A percentile compares a stretch with the other conserved stretches of the same genome.
Conservation (phyloP, 2,797 vertebrate species). For the Pygocentrus nattereri region DNA sequence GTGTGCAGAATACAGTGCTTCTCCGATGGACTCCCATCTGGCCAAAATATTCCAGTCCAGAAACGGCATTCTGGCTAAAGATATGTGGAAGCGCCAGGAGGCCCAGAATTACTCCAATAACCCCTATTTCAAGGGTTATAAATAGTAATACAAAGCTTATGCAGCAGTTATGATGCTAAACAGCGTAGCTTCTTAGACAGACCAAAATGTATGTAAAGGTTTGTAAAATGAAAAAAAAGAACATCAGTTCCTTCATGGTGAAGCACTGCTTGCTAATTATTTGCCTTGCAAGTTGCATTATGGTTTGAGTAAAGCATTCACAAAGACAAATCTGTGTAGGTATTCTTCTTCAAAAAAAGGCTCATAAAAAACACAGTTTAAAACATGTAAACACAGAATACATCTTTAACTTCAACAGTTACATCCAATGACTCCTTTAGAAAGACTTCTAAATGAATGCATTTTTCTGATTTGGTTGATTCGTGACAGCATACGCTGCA, state of each 20-base stretch:
- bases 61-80: conserved; percentile 52
- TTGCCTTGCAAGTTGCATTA: background rate
- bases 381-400: no score
- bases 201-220: no score
- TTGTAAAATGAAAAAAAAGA: no score
- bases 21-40: conserved; percentile 30
- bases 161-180: background rate
- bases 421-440: no score
- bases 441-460: no score
- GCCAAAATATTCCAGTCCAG: conserved; percentile 44
- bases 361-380: no score
- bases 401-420: no score
- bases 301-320: conserved; percentile 19
- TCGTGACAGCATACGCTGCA: no score
- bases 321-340: conserved; percentile 41
- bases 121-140: background rate
- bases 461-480: no score
- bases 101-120: conserved; percentile 8
- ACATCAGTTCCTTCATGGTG: no score
- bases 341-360: no score
- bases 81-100: conserved; percentile 10
- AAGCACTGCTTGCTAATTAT: background rate
- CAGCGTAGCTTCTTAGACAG: no score
- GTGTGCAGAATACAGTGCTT: conserved; percentile 15
- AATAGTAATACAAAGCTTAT: background rate